Evolutionary conservation across 1,140 invertebrate species (phyloP), one percentile per base, ranked within the genome.

Genomic region (Doryteuthis pealeii): DNA sequence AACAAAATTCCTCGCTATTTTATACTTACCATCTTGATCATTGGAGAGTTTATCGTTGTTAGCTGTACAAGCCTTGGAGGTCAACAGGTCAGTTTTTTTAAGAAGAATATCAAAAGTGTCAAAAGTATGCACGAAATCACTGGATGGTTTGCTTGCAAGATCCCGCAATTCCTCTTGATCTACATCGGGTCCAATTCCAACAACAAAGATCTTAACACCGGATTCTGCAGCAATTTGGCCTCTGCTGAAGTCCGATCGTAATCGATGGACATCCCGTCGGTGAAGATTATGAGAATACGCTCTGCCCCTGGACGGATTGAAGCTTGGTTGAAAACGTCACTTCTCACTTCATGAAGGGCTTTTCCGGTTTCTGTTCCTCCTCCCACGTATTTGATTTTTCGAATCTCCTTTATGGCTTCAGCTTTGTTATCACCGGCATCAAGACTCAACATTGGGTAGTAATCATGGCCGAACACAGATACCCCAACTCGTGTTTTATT

Each of bases 81-180:
- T 49, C 22, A 49, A 22, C 12, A 49, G 22, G 12, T 49, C 22
- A 12, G 22, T 22, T 49, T 49, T 49, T 1, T 49, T 1, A 12
- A 22, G 22, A 12, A 49, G 45, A 12, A 15, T 12, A 22, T 49
- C 45, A 12, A 49, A 15, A 22, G 12, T 49, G 12, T 15, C 45
- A 49, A 49, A 49, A 15, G 12, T 1, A 12, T 15, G 22, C 12
- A 49, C 45, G 22, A 49, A 49, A 15, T 49, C 45, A 15, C 22
- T 22, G 12, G 45, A 49, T 15, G 77, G 78, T 26, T 74, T 75
- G 66, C 76, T 76, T 18, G 81, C 81, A 58, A 85, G 83, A 66
- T 75, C 73, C 28, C 79, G 78, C 66, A 85, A 74, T 72, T 85
- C 82, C 0, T 71, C 76, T 15, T 74, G 71, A 67, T 83, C 78